Base-by-base conservation (phyloP, 2,113 vertebrate genomes). In the Sciurus niger region DNA sequence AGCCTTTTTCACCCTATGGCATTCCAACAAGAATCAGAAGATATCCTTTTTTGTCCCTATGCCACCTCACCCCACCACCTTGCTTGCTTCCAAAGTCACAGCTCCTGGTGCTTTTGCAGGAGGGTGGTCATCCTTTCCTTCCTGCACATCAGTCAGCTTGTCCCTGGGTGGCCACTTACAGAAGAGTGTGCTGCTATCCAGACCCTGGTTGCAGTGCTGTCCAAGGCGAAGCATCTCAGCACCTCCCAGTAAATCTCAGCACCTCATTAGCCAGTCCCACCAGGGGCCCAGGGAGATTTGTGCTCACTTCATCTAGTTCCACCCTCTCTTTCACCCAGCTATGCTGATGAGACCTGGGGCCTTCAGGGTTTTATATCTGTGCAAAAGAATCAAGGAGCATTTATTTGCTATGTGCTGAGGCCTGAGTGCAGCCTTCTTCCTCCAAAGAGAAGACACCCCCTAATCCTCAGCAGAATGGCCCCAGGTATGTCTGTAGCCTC, bases 91-190 rank as follows among this genome's bases (percentile, higher is more conserved):
- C 48, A 13, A 30, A 84, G 20, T 24, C 24, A 72, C n/a, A 46
- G 63, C 28, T 58, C 13, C n/a, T 12, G 37, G 8, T 53, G 30
- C 5, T 1, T 34, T 7, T 11, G 30, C 72, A 3, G 51, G 60
- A 30, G 2, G 13, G 20, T 2, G 6, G 2, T 40, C 14, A 0
- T 46, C 53, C 25, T 17, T 24, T 17, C 63, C 34, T 46, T 30
- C 34, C 40, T 10, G 0, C 0, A 22, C 4, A 8, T 4, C 11
- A 60, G 40, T 4, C 4, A 1, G 48, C n/a, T 63, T 12, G 24
- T 32, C 34, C 43, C 68, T 67, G 0, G 43, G 25, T 14, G 7
- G 84, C 3, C 0, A 28, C 55, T 43, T 22, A 3, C n/a, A 13
- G 63, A 48, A 63, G n/a, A 16, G 4, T 34, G 25, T 4, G 63